Evolutionary conservation across 2,113 vertebrate genomes (phyloP).

Genomic region (Phyllostomus hastatus): DNA sequence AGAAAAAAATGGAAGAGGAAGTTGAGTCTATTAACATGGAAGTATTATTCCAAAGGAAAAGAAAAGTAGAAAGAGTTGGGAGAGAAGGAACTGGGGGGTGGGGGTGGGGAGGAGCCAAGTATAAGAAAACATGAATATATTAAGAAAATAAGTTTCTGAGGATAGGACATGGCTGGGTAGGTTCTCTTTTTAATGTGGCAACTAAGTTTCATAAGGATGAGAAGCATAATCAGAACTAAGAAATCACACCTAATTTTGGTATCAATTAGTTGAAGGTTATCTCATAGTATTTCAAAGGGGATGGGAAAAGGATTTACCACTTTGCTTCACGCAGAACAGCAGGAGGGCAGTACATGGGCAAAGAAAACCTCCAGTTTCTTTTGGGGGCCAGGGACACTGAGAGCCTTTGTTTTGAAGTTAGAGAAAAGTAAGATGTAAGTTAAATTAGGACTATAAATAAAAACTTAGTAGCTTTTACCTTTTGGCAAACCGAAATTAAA

Average conservation of each 20-base stretch:
- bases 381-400: not conserved
- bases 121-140: not conserved
- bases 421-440: not conserved
- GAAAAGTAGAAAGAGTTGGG: not conserved
- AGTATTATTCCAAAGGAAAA: not conserved
- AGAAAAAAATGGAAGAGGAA: not conserved
- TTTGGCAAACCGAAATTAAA: not conserved
- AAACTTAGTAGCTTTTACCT: not conserved
- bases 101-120: not conserved
- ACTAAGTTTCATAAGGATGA: not conserved
- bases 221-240: not conserved
- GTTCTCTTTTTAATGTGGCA: not conserved
- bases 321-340: not conserved
- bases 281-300: not conserved
- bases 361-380: not conserved
- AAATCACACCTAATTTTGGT: not conserved
- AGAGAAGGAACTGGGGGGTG: not conserved
- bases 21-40: not conserved
- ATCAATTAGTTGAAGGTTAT: not conserved
- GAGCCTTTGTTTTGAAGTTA: not conserved
- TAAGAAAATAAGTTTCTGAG: not conserved
- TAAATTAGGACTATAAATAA: slow-evolving; percentile 15
- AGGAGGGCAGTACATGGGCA: not conserved
- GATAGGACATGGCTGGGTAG: not conserved
- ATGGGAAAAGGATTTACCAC: not conserved